Evolutionary conservation across 1,140 invertebrate genomes (phyloP).

Genomic region (Lamellibrachia luymesi): DNA sequence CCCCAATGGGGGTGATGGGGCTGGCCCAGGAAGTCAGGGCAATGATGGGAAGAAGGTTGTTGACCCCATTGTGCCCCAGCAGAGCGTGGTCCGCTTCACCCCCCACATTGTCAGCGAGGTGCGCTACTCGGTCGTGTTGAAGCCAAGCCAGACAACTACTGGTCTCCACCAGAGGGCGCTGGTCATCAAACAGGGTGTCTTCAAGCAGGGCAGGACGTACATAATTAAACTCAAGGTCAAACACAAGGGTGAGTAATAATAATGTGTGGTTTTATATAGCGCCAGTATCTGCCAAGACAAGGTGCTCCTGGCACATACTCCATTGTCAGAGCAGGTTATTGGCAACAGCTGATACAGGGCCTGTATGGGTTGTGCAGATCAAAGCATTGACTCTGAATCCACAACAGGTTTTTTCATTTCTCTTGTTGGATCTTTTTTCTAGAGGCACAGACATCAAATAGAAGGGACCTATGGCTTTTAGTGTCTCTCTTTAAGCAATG

Average conservation of each 20-base stretch:
- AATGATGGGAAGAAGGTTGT: neutral
- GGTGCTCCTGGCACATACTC: too few species aligned
- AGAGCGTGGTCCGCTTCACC: neutral
- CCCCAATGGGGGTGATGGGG: neutral
- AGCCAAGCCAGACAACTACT: constrained; percentile 25
- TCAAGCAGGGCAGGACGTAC: constrained; percentile 32
- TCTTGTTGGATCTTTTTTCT: too few species aligned
- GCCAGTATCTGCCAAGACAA: too few species aligned
- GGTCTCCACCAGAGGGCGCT: constrained; percentile 30
- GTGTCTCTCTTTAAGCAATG: too few species aligned
- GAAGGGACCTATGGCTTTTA: too few species aligned
- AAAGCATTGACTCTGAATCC: neutral
- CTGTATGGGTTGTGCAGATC: neutral
- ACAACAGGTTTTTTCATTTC: too few species aligned
- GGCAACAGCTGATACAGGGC: neutral
- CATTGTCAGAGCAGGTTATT: too few species aligned
- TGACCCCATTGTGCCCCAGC: too few species aligned
- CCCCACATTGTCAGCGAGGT: constrained; percentile 27
- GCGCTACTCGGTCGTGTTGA: constrained; percentile 9
- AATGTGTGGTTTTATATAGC: neutral
- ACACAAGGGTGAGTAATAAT: neutral
- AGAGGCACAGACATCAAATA: too few species aligned
- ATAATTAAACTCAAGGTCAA: constrained; percentile 30
- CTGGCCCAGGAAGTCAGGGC: neutral
- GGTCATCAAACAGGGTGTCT: constrained; percentile 33